Conservation (phyloP, 1,140 invertebrate species). For the Harlomillsia oculata region DNA sequence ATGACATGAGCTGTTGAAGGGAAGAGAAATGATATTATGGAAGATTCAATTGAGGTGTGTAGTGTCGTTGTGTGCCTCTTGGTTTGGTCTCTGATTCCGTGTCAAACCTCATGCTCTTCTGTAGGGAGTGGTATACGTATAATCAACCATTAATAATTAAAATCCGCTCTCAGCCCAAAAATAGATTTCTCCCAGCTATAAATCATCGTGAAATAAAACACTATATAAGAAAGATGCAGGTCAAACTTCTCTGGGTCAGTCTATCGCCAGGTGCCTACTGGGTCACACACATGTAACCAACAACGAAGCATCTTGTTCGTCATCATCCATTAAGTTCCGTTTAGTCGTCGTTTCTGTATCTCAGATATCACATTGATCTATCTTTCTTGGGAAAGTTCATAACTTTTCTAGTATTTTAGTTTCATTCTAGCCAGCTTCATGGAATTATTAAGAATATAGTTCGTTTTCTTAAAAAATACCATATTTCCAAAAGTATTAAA, state of each 20-base stretch:
- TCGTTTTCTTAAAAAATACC: neutral
- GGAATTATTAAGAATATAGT: neutral
- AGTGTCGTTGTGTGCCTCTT: no score
- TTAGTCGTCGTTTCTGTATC: no score
- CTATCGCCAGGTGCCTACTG: neutral
- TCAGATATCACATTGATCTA: neutral
- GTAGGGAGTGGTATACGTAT: constrained; percentile 4
- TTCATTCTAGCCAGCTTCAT: no score
- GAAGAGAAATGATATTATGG: no score
- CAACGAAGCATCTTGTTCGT: neutral
- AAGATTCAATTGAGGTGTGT: no score
- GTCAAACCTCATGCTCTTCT: no score
- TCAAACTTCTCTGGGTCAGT: neutral
- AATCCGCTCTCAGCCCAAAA: constrained; percentile 1
- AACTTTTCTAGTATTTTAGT: neutral
- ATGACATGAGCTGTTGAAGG: no score
- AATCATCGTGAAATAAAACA: constrained; percentile 2
- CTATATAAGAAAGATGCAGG: constrained; percentile 3
- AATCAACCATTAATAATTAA: constrained; percentile 12
- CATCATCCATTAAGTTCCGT: neutral
- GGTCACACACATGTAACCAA: neutral
- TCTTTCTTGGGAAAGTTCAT: neutral
- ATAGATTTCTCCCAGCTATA: neutral
- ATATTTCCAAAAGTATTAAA: neutral
- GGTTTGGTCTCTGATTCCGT: no score